Conservation (phyloP, 2,888 invertebrate species). For the Tenthredo notha region DNA sequence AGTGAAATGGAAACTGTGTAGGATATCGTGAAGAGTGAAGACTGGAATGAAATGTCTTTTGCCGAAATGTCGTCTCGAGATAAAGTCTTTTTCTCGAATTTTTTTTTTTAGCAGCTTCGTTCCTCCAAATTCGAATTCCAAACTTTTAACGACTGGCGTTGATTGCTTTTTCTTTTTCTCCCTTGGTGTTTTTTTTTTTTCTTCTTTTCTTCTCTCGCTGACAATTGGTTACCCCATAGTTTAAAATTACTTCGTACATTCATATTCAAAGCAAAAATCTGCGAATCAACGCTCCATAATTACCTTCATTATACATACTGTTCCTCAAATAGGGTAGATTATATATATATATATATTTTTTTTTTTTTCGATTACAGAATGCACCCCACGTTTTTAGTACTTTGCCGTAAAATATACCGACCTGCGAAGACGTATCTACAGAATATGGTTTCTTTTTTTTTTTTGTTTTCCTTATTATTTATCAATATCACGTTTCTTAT, state of each 20-base stretch:
- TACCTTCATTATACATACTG: background rate
- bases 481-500: slow-evolving; percentile 30
- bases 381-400: background rate
- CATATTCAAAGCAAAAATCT: background rate
- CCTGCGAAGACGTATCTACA: too few species aligned
- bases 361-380: background rate
- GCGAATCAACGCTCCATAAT: slow-evolving; percentile 6
- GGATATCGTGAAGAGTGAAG: background rate
- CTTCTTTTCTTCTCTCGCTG: background rate
- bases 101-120: background rate
- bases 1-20: background rate
- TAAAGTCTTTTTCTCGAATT: slow-evolving; percentile 17
- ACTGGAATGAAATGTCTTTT: background rate
- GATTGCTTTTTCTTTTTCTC: slow-evolving; percentile 1
- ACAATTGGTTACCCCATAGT: slow-evolving; percentile 25
- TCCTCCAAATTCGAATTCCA: slow-evolving; percentile 27
- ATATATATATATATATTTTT: background rate
- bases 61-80: background rate
- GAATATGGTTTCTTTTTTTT: background rate
- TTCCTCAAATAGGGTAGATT: background rate
- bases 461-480: background rate
- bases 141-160: slow-evolving; percentile 39
- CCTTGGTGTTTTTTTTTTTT: background rate
- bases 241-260: slow-evolving; percentile 11
- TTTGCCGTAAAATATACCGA: background rate